Evolutionary conservation across 2,113 vertebrate genomes (phyloP).

Genomic region (Chaetodon auriga): DNA sequence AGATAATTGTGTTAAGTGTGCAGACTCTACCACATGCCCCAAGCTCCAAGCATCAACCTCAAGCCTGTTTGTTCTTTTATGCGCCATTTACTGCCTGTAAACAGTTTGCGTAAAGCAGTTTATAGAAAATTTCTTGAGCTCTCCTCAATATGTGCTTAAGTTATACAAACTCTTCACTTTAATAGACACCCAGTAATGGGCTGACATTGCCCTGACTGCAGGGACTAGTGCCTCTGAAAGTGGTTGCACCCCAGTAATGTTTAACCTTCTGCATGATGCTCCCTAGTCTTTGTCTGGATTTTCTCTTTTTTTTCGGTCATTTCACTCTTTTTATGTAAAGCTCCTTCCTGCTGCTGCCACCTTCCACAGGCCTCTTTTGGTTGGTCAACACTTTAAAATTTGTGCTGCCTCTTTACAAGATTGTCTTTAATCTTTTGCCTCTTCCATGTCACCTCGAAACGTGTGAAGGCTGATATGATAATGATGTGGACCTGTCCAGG

Average conservation of each 20-base stretch:
- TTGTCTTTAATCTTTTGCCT: conserved; percentile 82
- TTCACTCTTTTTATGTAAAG: conserved; percentile 18
- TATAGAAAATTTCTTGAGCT: conserved; percentile 73
- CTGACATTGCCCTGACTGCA: conserved; percentile 41
- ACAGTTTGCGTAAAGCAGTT: conserved; percentile 79
- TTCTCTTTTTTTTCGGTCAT: conserved; percentile 27
- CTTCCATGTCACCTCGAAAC: conserved; percentile 83
- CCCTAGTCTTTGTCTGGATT: conserved; percentile 35
- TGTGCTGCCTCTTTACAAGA: conserved; percentile 77
- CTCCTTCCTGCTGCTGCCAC: conserved; percentile 44
- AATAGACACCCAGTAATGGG: conserved; percentile 55
- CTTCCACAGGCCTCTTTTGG: conserved; percentile 52
- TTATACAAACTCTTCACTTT: conserved; percentile 66
- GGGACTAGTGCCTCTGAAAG: conserved; percentile 40
- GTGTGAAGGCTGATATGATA: conserved; percentile 85
- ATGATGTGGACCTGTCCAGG: conserved; percentile 86
- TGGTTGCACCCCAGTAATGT: conserved; percentile 44
- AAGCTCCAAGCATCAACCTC: conserved; percentile 56
- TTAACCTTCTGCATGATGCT: conserved; percentile 48
- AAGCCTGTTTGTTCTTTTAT: conserved; percentile 79
- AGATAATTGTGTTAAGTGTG: conserved; percentile 48
- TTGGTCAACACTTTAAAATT: conserved; percentile 70
- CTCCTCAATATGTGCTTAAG: conserved; percentile 59
- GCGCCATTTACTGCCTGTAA: conserved; percentile 80
- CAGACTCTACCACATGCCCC: conserved; percentile 49